Evolutionary conservation across 2,888 invertebrate species (phyloP).

Genomic region (Mythimna lalbum): DNA sequence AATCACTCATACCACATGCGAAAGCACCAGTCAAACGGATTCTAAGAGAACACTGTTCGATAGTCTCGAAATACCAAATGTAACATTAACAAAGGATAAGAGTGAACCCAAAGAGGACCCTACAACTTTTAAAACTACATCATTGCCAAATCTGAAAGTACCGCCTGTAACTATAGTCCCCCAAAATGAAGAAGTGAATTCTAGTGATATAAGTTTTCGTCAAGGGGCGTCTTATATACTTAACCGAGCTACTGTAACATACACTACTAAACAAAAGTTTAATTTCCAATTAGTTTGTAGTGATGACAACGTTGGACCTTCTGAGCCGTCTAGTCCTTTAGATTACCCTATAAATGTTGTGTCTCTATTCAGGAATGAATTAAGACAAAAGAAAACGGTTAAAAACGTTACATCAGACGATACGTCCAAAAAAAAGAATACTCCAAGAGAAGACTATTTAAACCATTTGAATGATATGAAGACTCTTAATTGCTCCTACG

Average conservation of each 20-base stretch:
- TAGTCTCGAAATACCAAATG: constrained; percentile 85
- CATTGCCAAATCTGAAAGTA: constrained; percentile 75
- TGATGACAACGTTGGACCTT: constrained; percentile 69
- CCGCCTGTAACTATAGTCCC: constrained; percentile 69
- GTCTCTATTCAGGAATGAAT: constrained; percentile 81
- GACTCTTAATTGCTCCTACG: constrained; percentile 76
- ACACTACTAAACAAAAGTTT: constrained; percentile 84
- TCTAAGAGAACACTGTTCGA: constrained; percentile 75
- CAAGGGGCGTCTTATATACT: constrained; percentile 81
- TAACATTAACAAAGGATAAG: constrained; percentile 81
- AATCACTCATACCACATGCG: constrained; percentile 61
- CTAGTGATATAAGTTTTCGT: constrained; percentile 66
- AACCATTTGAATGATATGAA: constrained; percentile 73
- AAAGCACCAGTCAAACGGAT: constrained; percentile 70
- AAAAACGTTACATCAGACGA: constrained; percentile 53
- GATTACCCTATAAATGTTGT: constrained; percentile 83
- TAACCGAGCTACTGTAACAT: constrained; percentile 83
- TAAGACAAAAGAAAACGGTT: constrained; percentile 64
- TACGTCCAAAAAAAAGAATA: constrained; percentile 62
- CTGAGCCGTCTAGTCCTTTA: constrained; percentile 75
- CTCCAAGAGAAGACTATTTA: constrained; percentile 59
- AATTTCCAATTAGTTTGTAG: constrained; percentile 82
- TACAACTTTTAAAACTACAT: constrained; percentile 69
- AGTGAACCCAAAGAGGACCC: constrained; percentile 74
- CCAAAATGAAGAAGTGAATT: constrained; percentile 65